Conservation (phyloP, 2,888 invertebrate species). For the Parapristionchus giblindavisi region DNA sequence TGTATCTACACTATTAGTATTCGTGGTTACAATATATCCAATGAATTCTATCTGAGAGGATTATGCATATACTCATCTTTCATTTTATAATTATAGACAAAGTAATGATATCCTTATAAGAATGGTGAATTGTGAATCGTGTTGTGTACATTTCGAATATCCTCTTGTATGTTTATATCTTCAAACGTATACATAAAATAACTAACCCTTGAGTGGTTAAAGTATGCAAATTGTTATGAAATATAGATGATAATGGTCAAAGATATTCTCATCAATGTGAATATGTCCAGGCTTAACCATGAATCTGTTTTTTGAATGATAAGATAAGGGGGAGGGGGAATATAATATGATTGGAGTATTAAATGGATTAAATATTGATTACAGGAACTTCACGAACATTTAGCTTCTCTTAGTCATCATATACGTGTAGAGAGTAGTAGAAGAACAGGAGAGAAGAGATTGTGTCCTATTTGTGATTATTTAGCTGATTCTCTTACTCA, state of each 20-base stretch:
- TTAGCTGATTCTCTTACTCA: background rate
- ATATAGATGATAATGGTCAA: background rate
- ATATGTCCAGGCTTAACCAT: background rate
- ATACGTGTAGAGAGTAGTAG: background rate
- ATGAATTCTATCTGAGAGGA: no score
- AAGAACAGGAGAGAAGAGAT: background rate
- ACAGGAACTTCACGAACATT: slow-evolving; percentile 30
- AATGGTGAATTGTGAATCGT: background rate
- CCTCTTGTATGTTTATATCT: slow-evolving; percentile 14
- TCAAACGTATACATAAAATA: no score
- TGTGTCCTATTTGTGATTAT: slow-evolving; percentile 3
- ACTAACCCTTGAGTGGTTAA: no score
- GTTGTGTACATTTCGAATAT: slow-evolving; percentile 18
- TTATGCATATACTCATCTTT: no score
- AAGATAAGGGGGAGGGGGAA: background rate
- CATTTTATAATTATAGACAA: no score
- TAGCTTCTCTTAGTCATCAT: slow-evolving; percentile 23
- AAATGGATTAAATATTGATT: background rate
- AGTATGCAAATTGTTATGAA: no score
- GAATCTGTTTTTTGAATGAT: background rate
- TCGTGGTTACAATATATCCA: no score
- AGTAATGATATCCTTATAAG: no score
- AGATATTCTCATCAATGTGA: background rate
- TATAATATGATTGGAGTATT: background rate
- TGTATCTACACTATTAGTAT: no score